Base-by-base conservation (phyloP, 2,113 vertebrate species). In the Phoxinus phoxinus region DNA sequence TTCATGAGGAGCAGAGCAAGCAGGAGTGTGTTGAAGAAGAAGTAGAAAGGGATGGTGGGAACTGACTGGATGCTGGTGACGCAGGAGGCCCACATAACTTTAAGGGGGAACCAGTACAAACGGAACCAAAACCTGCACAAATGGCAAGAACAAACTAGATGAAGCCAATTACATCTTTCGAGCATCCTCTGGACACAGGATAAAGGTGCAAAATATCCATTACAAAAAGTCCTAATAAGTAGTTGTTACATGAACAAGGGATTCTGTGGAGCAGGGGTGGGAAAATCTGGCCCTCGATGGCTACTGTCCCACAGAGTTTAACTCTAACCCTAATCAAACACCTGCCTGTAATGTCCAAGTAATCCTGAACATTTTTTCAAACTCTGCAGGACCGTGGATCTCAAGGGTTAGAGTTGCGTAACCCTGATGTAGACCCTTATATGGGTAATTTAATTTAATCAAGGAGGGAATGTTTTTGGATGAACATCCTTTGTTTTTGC, bases 61-160 rank as follows among this genome's bases (percentile, higher is more conserved):
- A 96, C 96, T 0, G 84, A 71, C 88, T 95, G 94, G 41, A 99
- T 93, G 92, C 98, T 98, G 94, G 94, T 96, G 93, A 98, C 93
- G 83, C 95, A 95, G 0, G 98, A 95, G 91, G 96, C 96, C 0
- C 98, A 99, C 63, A 99, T 93, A 58, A 98, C 98, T 93, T 99
- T 99, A 19, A 98, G 96, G 0, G 98, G 98, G 89, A 99, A 99
- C 98, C 98, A 99, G 93, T 99, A 99, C 73, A 99, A 96, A 11
- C 98, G 97, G 92, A 99, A 99, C 97, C 97, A 98, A 94, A 99
- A 99, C 98, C 98, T 99, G 93, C 69, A 67, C 15, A 75, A 61
- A 84, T n/a, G 37, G 37, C 30, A 88, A 74, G 72, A 53, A 37
- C 51, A 30, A 67, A 35, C 3, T 35, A 21, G 15, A 17, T 67